phyloP scores from a whole-genome alignment of 2,888 invertebrate species.

The Pinctada fucata region DNA sequence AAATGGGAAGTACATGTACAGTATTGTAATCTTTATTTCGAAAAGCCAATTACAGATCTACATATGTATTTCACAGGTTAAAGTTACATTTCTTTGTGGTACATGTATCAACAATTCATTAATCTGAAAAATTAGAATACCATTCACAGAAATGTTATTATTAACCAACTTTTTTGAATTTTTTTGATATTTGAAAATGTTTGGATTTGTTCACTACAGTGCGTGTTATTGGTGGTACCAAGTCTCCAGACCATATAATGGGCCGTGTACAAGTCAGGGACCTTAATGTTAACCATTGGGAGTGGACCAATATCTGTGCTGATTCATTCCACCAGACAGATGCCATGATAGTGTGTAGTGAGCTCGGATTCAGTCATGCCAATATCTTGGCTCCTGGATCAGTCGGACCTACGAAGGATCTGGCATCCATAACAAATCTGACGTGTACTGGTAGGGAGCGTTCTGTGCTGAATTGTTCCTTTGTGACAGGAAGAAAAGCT shows the following conservation, averaged over 20 bases:
- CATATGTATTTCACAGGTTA: no score
- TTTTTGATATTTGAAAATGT: no score
- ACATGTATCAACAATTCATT: no score
- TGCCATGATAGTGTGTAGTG: slow-evolving; percentile 63
- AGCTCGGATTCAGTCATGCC: slow-evolving; percentile 55
- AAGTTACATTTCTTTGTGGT: no score
- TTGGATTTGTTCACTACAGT: slow-evolving; percentile 28
- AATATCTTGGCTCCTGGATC: slow-evolving; percentile 52
- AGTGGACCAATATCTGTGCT: slow-evolving; percentile 89
- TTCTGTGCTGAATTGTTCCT: slow-evolving; percentile 45
- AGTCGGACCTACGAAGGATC: slow-evolving; percentile 46
- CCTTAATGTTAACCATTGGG: slow-evolving; percentile 76
- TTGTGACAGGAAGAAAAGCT: slow-evolving; percentile 20
- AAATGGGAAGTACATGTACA: no score
- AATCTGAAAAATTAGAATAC: no score
- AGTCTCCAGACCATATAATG: slow-evolving; percentile 36
- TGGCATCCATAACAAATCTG: slow-evolving; percentile 46
- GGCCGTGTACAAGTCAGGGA: slow-evolving; percentile 47
- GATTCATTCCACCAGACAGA: slow-evolving; percentile 49
- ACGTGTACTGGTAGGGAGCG: slow-evolving; percentile 50
- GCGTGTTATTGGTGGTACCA: slow-evolving; percentile 41
- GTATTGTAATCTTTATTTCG: no score
- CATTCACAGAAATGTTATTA: no score
- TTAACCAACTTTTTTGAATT: no score
- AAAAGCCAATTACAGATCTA: no score